Base-by-base conservation (phyloP, 2,888 invertebrate genomes). In the Xestia rhomboidea region DNA sequence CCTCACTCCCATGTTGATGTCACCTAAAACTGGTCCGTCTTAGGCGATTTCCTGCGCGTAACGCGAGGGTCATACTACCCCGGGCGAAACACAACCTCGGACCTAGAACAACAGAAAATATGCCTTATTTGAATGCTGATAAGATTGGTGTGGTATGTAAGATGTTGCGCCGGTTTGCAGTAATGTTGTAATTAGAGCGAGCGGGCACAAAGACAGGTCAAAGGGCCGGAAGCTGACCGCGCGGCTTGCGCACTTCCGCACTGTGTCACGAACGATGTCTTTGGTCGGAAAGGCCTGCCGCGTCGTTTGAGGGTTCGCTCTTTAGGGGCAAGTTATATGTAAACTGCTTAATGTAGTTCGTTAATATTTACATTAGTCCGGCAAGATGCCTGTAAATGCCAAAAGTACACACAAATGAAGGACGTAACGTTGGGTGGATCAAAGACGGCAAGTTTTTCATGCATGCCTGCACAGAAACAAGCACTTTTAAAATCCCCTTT, bases 171-270 rank as follows among this genome's bases (percentile, higher is more conserved):
- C 77, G 82, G 85, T 90, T 82, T 85, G 81, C 76, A 86, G 89
- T 90, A 88, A 89, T 90, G 91, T 89, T 91, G 95, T 95, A 95
- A 95, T 95, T 95, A 95, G 95, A 93, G 88, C 88, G 89, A 90
- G 90, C 87, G 87, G 85, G 91, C 85, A 91, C 91, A 91, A 91
- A 92, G 93, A 88, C 94, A 95, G 95, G 95, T 95, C 95, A 95
- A 96, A 96, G 95, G 92, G 93, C 89, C 95, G 96, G 96, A 96
- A 93, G 94, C 94, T 95, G 95, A 94, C 95, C 95, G 94, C 93
- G 93, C 92, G 92, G 92, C 92, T 91, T 91, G 93, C 93, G 92
- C 85, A 92, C 95, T 93, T 95, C 95, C 94, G 93, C 86, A 86
- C 86, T 90, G 91, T 92, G 94, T 91, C 92, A 91, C 89, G 89